phyloP scores from a whole-genome alignment of 2,888 invertebrate species.

The Erebia epiphron region DNA sequence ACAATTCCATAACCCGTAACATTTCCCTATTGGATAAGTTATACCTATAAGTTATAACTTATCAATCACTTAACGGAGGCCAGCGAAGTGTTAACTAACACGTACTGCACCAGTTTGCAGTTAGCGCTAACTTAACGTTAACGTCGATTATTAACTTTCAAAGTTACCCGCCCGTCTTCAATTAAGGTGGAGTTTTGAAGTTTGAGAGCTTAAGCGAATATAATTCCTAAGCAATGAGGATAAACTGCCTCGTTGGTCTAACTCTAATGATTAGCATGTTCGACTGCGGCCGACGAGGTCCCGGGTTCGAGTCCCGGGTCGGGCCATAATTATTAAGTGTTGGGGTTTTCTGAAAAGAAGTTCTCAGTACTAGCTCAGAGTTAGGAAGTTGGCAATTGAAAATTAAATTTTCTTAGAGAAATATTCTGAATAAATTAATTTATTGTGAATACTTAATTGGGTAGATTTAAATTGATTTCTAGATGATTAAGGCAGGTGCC shows the following conservation, averaged over 20 bases:
- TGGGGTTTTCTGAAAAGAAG: no score
- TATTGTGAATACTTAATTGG: no score
- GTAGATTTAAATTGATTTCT: no score
- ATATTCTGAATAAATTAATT: background rate
- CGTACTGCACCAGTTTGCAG: conserved; percentile 8
- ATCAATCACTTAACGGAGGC: conserved; percentile 4
- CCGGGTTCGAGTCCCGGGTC: no score
- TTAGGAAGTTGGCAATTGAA: background rate
- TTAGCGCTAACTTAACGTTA: background rate
- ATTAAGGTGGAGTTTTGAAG: conserved; percentile 18
- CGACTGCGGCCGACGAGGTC: no score
- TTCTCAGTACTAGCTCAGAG: no score
- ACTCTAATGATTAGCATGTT: no score
- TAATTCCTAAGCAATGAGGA: background rate
- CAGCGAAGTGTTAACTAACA: background rate
- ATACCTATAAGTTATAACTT: background rate
- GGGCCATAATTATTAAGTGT: no score
- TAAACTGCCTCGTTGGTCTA: no score
- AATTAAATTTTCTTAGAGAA: background rate
- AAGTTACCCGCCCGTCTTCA: conserved; percentile 19
- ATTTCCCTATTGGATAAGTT: background rate
- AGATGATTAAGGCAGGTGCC: no score
- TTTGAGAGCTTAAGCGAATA: background rate
- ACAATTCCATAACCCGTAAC: background rate
- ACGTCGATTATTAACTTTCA: conserved; percentile 29